A percentile compares a stretch with the other conserved stretches of the same genome.
Evolutionary conservation across 30 jellyfish, hydroid and myxozoan species (phyloP).

Genomic region (Turritopsis rubra): DNA sequence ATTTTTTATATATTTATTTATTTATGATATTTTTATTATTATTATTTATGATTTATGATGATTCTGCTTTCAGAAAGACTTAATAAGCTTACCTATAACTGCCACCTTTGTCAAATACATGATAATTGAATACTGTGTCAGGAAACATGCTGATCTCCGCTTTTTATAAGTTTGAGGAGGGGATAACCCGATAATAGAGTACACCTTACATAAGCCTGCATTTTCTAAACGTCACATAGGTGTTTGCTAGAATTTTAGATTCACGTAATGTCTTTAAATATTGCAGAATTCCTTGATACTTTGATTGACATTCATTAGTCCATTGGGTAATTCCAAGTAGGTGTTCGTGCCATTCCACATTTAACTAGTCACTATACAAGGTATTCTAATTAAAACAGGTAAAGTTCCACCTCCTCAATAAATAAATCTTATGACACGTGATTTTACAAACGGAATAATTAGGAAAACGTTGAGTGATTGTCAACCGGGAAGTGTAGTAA

Average conservation of each 20-base stretch:
- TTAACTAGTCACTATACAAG: too few species aligned
- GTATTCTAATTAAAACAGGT: too few species aligned
- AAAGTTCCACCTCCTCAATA: too few species aligned
- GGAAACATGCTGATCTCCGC: not conserved
- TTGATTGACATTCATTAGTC: not conserved
- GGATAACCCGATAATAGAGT: not conserved
- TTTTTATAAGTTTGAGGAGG: not conserved
- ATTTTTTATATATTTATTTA: too few species aligned
- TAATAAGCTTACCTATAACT: not conserved
- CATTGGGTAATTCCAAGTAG: not conserved
- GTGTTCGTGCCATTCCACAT: too few species aligned
- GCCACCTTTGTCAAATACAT: not conserved
- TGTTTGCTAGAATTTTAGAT: not conserved
- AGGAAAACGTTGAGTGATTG: too few species aligned
- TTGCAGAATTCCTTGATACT: not conserved
- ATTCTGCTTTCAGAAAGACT: not conserved
- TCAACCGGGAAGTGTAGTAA: too few species aligned
- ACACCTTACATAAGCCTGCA: not conserved
- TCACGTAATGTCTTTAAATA: not conserved
- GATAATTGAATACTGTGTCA: not conserved
- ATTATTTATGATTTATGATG: not conserved
- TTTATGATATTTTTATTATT: too few species aligned
- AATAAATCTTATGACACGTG: too few species aligned
- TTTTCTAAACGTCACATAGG: not conserved
- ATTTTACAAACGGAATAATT: too few species aligned